These are phyloP conservation scores for Dromaius novaehollandiae DNA, from an alignment of 2,113 vertebrate genomes.

Conservation along the genomic window DNA sequence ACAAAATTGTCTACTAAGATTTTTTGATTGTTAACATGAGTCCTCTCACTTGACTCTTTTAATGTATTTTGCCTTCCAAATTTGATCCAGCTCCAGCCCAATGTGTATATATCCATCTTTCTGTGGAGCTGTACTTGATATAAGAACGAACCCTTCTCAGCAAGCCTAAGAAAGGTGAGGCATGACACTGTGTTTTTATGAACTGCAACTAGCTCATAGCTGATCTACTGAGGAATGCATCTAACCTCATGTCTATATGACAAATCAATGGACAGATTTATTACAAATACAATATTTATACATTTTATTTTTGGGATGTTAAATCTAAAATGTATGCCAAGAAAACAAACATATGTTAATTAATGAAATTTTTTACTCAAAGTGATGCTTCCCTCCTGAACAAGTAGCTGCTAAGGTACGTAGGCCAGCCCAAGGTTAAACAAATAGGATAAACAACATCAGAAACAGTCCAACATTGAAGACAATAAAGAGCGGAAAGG, in stretches of 20 bases:
- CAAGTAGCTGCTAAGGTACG: neutral
- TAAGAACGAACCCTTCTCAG: neutral
- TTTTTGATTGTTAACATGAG: neutral
- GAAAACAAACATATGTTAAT: neutral
- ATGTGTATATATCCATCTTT: neutral
- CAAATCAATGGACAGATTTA: neutral
- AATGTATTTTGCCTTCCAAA: neutral
- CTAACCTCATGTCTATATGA: neutral
- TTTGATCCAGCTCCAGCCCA: neutral
- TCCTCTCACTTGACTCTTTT: neutral
- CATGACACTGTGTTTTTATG: neutral
- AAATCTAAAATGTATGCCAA: neutral
- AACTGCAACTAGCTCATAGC: neutral
- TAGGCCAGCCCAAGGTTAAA: neutral
- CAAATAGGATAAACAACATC: neutral
- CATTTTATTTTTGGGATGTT: neutral
- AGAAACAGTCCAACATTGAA: neutral
- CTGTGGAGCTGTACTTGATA: neutral
- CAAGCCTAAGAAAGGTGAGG: neutral
- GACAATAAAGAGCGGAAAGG: too few species aligned
- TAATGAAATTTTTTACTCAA: neutral
- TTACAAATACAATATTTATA: neutral
- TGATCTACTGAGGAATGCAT: neutral
- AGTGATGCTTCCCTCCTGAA: neutral
- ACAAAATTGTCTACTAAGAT: neutral